Evolutionary conservation across 2,797 vertebrate species (phyloP), one percentile per base, ranked within the genome.

Genomic region (Lycodopsis pacificus): DNA sequence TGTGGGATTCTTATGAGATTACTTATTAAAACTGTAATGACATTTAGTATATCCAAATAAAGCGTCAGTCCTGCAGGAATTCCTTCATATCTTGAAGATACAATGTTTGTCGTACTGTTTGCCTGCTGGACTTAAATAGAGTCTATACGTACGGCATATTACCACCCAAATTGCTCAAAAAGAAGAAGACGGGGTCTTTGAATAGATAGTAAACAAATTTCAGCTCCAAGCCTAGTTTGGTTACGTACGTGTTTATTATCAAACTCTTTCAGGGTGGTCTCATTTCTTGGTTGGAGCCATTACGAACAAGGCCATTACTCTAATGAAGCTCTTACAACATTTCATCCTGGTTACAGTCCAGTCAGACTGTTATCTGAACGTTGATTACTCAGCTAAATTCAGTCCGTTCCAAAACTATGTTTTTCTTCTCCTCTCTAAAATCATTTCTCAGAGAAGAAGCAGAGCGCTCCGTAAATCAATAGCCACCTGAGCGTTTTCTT

Each of bases 381-480:
- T 8, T 76, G 59, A 88, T 83, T 85, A 79, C 62, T 85, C 58
- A 57, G 78, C 79, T 76, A 70, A 81, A 86, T 80, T 65, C 59
- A 65, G 56, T 65, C 42, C 8, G 9, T 77, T 81, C 20, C 30
- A 44, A 73, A 83, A 44, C 38, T 12, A 2, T 36, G 6, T 4
- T 20, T 54, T 25, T 32, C 49, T 79, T 82, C 11, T 68, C 44
- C 15, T 65, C 32, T 53, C 61, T 82, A 44, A 86, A 90, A 89
- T 89, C 62, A 89, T 93, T 92, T 94, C 74, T 90, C 68, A 68
- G 76, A 74, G 86, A 89, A 87, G 7, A 88, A 66, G 70, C 65
- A 69, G 70, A 80, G 78, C 42, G 71, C 58, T 73, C 3, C 2
- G 19, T 75, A 65, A 91, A 93, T 95, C 93, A 91, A 93, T 95